These are phyloP conservation scores for Austrofundulus limnaeus DNA, from an alignment of 2,113 vertebrate species.

Conservation along the genomic window DNA sequence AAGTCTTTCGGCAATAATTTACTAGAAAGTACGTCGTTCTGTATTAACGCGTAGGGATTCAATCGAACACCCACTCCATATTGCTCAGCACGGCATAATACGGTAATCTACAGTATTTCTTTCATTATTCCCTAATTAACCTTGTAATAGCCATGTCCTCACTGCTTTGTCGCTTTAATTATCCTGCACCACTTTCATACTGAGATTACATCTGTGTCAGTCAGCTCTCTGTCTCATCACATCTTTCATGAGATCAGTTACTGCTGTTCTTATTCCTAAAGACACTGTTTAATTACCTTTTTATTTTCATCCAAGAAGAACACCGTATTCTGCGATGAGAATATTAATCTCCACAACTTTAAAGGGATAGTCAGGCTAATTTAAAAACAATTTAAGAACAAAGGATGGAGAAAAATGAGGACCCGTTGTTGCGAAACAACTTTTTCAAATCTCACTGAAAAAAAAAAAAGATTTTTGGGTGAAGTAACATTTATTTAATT, in stretches of 20 bases:
- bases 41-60: conserved; percentile 83
- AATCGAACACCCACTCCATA: conserved; percentile 81
- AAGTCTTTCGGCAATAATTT: conserved; percentile 83
- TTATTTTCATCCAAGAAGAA: conserved; percentile 51
- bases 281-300: conserved; percentile 55
- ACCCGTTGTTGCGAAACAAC: no score
- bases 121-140: conserved; percentile 89
- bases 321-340: conserved; percentile 10
- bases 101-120: conserved; percentile 79
- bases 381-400: no score
- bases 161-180: conserved; percentile 73
- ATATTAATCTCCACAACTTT: conserved; percentile 25
- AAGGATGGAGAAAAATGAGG: no score
- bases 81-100: conserved; percentile 76
- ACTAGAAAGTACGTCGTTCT: conserved; percentile 72
- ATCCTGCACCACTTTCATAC: conserved; percentile 56
- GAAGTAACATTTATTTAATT: no score
- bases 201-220: conserved; percentile 61
- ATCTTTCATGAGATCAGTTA: conserved; percentile 58
- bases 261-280: conserved; percentile 57
- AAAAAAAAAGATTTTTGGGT: no score
- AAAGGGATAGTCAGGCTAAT: no score
- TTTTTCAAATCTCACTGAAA: no score
- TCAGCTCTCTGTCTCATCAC: conserved; percentile 54
- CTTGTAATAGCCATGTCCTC: conserved; percentile 83